Evolutionary conservation across 2,888 invertebrate species (phyloP).

Genomic region (Lathronympha strigana): DNA sequence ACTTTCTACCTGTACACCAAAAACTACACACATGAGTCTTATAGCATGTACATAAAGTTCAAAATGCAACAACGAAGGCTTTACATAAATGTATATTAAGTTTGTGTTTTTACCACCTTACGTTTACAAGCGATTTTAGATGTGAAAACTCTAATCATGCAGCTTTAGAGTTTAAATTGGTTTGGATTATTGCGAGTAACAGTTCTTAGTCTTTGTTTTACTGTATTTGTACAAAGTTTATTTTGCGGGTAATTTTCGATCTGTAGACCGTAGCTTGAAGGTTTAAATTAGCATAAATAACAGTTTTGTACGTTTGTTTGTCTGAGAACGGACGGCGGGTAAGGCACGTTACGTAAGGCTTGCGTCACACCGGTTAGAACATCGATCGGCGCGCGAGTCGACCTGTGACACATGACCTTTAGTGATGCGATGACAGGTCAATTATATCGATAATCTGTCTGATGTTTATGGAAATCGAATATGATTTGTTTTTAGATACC

Average conservation of each 20-base stretch:
- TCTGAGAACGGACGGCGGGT: slow-evolving; percentile 50
- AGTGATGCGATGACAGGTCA: slow-evolving; percentile 55
- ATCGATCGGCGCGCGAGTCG: slow-evolving; percentile 67
- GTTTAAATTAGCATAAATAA: slow-evolving; percentile 8
- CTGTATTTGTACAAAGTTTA: slow-evolving; percentile 1
- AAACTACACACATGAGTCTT: slow-evolving; percentile 19
- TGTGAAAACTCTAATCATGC: background rate
- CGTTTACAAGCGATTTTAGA: background rate
- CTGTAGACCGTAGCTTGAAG: background rate
- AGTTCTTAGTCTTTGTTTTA: background rate
- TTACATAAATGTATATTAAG: background rate
- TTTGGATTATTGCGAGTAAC: background rate
- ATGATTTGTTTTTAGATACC: background rate
- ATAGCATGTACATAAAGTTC: background rate
- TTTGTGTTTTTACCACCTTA: slow-evolving; percentile 7
- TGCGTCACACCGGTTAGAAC: slow-evolving; percentile 62
- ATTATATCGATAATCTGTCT: slow-evolving; percentile 35
- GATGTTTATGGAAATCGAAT: slow-evolving; percentile 22
- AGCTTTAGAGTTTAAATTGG: background rate
- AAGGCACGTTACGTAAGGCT: slow-evolving; percentile 65
- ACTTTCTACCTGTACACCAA: slow-evolving; percentile 30
- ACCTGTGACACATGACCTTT: slow-evolving; percentile 72
- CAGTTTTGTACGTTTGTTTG: slow-evolving; percentile 28
- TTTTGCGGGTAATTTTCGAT: background rate
- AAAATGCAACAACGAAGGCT: slow-evolving; percentile 15